Evolutionary conservation across 2,113 vertebrate genomes (phyloP).

Genomic region (Neogobius melanostomus): DNA sequence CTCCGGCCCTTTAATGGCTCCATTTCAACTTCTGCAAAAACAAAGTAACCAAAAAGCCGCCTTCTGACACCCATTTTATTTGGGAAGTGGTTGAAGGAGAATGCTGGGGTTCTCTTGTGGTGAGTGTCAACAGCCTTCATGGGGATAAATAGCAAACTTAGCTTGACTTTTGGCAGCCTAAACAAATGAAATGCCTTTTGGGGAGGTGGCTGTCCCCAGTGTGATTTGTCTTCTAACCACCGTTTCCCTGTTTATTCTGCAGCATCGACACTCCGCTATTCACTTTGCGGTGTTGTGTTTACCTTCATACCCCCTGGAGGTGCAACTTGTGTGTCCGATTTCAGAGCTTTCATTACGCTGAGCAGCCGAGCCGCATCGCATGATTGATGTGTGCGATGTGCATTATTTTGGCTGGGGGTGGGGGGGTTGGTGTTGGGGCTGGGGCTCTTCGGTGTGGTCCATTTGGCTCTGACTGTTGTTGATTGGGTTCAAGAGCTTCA

Average conservation of each 20-base stretch:
- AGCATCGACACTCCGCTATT: slow-evolving; percentile 18
- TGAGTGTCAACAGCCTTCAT: slow-evolving; percentile 22
- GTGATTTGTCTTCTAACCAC: slow-evolving; percentile 39
- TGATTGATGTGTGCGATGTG: slow-evolving; percentile 49
- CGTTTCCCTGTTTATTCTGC: slow-evolving; percentile 41
- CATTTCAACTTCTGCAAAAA: slow-evolving; percentile 34
- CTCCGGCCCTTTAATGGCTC: slow-evolving; percentile 1
- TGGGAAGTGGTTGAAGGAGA: neutral
- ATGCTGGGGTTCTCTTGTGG: slow-evolving; percentile 14
- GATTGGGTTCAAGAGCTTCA: slow-evolving; percentile 71
- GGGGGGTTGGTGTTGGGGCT: slow-evolving; percentile 31
- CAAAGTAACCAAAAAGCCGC: slow-evolving; percentile 3
- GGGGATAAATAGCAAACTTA: slow-evolving; percentile 25
- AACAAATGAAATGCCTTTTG: slow-evolving; percentile 44
- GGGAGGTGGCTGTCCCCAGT: slow-evolving; percentile 15
- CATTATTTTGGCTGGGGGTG: slow-evolving; percentile 34
- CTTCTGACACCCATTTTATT: neutral
- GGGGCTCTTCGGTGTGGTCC: slow-evolving; percentile 51
- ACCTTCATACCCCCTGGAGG: slow-evolving; percentile 16
- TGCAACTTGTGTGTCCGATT: slow-evolving; percentile 27
- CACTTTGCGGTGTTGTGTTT: slow-evolving; percentile 13
- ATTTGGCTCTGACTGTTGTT: slow-evolving; percentile 61
- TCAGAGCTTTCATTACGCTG: slow-evolving; percentile 29
- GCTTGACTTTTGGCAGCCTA: slow-evolving; percentile 34
- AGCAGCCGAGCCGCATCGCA: slow-evolving; percentile 9